phyloP scores from a whole-genome alignment of 2,888 invertebrate species.

The Chrysolina haemoptera region DNA sequence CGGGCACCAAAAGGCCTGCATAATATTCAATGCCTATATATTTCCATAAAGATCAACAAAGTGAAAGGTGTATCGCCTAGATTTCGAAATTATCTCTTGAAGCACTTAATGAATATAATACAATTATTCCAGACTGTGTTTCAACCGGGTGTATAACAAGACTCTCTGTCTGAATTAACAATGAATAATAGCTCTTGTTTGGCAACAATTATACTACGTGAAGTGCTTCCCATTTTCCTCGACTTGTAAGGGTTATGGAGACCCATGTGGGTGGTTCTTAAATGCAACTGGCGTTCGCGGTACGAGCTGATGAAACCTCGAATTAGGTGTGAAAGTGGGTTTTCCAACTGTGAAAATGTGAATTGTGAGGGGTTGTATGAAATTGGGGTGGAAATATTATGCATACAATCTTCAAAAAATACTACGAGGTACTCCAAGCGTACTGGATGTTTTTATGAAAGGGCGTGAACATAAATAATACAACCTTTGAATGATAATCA shows the following conservation, averaged over 20 bases:
- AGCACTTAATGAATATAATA: slow-evolving; percentile 29
- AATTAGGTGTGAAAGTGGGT: slow-evolving; percentile 6
- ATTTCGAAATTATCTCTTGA: slow-evolving; percentile 25
- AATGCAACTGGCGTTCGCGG: slow-evolving; percentile 12
- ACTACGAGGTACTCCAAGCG: too few species aligned
- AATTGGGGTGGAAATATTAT: too few species aligned
- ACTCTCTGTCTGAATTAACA: slow-evolving; percentile 45
- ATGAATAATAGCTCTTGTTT: slow-evolving; percentile 49
- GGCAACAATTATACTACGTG: slow-evolving; percentile 47
- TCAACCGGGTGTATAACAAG: slow-evolving; percentile 42
- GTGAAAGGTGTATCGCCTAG: slow-evolving; percentile 22
- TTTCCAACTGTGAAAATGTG: neutral
- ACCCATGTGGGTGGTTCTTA: neutral
- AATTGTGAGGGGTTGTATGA: neutral
- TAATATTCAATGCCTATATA: slow-evolving; percentile 8
- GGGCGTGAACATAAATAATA: too few species aligned
- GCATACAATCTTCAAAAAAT: too few species aligned
- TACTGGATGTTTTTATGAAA: too few species aligned
- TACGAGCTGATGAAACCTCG: neutral
- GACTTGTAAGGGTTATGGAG: slow-evolving; percentile 13
- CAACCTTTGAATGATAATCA: too few species aligned
- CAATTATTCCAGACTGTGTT: slow-evolving; percentile 38
- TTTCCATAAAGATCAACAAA: slow-evolving; percentile 10
- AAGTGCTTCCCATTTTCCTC: slow-evolving; percentile 38
- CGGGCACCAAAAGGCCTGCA: neutral